phyloP scores from a whole-genome alignment of 2,888 invertebrate genomes.

The Pteria penguin region DNA sequence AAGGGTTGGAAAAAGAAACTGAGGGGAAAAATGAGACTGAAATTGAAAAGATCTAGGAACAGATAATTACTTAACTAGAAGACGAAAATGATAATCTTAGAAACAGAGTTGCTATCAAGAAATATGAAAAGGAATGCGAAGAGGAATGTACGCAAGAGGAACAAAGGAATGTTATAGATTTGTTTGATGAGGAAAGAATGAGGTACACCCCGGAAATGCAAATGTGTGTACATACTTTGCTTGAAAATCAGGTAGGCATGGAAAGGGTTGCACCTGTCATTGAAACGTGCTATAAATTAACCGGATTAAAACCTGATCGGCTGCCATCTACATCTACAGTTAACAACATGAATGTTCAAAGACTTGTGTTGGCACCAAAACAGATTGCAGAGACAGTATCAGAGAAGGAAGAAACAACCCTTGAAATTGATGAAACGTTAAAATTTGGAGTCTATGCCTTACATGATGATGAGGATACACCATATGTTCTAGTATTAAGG shows the following conservation, averaged over 20 bases:
- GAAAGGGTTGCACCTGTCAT: constrained; percentile 25
- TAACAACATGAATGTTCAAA: constrained; percentile 38
- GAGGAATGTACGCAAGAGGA: not conserved
- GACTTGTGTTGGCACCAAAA: constrained; percentile 27
- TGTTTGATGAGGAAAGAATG: constrained; percentile 30
- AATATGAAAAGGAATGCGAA: constrained; percentile 13
- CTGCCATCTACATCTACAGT: constrained; percentile 26
- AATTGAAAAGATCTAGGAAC: too few species aligned
- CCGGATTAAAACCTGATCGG: constrained; percentile 9
- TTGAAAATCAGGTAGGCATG: constrained; percentile 31
- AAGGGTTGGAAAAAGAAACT: not conserved
- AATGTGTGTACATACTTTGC: constrained; percentile 31
- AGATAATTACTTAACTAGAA: too few species aligned
- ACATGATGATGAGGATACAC: not conserved
- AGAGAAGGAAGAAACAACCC: constrained; percentile 6
- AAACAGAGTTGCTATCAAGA: not conserved
- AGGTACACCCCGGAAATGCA: constrained; percentile 23
- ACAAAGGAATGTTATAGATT: not conserved
- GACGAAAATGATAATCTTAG: constrained; percentile 5
- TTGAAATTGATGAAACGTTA: constrained; percentile 37
- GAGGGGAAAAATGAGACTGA: too few species aligned
- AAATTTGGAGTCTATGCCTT: constrained; percentile 14
- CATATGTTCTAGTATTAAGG: constrained; percentile 6
- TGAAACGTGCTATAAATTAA: constrained; percentile 9
- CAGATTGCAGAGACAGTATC: constrained; percentile 11